Conservation (phyloP, 2,113 vertebrate genomes). For the Nestor notabilis region DNA sequence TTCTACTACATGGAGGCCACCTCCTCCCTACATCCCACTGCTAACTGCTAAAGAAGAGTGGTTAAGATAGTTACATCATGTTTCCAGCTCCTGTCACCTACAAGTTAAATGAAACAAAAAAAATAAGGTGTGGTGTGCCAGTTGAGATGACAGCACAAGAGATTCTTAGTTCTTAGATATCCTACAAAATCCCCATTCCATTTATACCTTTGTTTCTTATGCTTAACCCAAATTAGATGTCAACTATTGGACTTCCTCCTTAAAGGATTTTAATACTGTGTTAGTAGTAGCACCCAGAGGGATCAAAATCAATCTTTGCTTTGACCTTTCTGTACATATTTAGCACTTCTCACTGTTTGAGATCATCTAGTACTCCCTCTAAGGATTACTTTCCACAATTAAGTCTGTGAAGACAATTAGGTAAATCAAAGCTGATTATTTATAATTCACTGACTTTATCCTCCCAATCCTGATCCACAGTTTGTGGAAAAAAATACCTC, state of each 20-base stretch:
- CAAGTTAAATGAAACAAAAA: background rate
- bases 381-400: background rate
- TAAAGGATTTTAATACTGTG: background rate
- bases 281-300: background rate
- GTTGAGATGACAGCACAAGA: background rate
- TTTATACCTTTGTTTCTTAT: background rate
- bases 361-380: background rate
- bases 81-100: background rate
- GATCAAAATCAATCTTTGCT: background rate
- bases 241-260: background rate
- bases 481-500: background rate
- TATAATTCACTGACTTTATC: background rate
- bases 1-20: background rate
- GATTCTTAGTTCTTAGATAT: background rate
- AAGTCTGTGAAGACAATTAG: background rate
- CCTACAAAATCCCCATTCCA: background rate
- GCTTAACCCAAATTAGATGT: background rate
- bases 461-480: background rate
- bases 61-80: background rate
- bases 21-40: background rate
- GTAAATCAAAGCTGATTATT: background rate
- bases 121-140: background rate
- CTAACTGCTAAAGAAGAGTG: background rate
- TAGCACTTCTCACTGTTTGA: background rate
- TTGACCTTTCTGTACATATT: background rate